These are phyloP conservation scores for Holacanthella duospinosa DNA, from an alignment of 2,888 invertebrate species.

Conservation along the genomic window DNA sequence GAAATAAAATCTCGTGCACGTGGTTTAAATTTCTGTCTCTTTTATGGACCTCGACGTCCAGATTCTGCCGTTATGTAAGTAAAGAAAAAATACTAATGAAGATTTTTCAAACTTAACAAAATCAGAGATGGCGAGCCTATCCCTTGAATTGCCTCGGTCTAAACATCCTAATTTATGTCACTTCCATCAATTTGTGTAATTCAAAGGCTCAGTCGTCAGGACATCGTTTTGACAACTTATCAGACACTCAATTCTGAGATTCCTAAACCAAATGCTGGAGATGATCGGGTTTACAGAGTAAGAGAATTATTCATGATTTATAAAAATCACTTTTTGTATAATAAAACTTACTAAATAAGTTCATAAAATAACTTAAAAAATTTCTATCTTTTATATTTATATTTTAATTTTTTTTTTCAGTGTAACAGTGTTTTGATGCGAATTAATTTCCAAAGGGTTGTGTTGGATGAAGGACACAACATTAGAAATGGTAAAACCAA, in stretches of 20 bases:
- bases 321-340: no score
- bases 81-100: not conserved
- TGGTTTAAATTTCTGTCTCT: slow-evolving; percentile 54
- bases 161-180: not conserved
- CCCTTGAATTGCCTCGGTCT: no score
- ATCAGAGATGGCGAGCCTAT: no score
- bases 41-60: slow-evolving; percentile 72
- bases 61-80: slow-evolving; percentile 31
- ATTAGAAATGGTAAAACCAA: slow-evolving; percentile 77
- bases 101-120: not conserved
- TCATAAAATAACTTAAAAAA: not conserved
- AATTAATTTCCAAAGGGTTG: slow-evolving; percentile 71
- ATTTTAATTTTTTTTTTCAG: slow-evolving; percentile 10
- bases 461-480: slow-evolving; percentile 87
- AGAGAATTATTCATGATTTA: no score
- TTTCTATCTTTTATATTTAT: not conserved
- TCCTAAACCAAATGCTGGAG: slow-evolving; percentile 13
- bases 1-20: slow-evolving; percentile 62
- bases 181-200: not conserved
- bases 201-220: slow-evolving; percentile 52
- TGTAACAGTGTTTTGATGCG: slow-evolving; percentile 49
- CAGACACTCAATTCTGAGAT: slow-evolving; percentile 26
- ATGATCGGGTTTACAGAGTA: not conserved
- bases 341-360: no score
- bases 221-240: slow-evolving; percentile 85